phyloP scores from a whole-genome alignment of 2,113 vertebrate species.

The Tautogolabrus adspersus region DNA sequence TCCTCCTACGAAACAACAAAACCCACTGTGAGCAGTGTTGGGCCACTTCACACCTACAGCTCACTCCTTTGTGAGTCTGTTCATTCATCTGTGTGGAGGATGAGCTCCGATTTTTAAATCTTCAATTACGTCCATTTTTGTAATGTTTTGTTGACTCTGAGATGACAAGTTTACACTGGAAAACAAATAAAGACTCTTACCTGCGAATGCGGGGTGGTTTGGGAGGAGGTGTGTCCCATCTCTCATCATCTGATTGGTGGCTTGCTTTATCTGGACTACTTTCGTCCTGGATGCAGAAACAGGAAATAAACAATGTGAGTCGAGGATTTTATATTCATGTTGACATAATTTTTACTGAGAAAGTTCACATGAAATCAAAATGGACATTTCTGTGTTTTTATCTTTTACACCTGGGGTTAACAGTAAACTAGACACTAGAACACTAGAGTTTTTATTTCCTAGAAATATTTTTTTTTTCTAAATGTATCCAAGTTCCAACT shows the following conservation, averaged over 20 bases:
- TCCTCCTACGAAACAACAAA: constrained; percentile 25
- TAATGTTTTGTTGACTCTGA: too few relatives aligned
- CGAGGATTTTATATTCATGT: too few relatives aligned
- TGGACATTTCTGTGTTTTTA: too few relatives aligned
- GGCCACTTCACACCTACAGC: constrained; percentile 23
- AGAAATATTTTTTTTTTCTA: too few relatives aligned
- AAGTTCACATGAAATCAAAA: too few relatives aligned
- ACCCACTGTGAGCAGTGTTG: constrained; percentile 28
- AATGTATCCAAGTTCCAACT: too few relatives aligned
- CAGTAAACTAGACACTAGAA: too few relatives aligned
- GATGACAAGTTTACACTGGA: background rate
- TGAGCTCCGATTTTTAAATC: background rate
- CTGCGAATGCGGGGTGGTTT: constrained; percentile 96
- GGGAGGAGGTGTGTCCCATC: constrained; percentile 94
- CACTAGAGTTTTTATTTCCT: too few relatives aligned
- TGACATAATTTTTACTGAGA: too few relatives aligned
- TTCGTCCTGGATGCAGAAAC: constrained; percentile 85
- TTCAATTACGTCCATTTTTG: too few relatives aligned
- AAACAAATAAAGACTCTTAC: constrained; percentile 70
- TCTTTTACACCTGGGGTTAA: too few relatives aligned
- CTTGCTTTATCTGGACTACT: constrained; percentile 87
- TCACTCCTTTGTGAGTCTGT: constrained; percentile 26
- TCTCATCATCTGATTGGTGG: constrained; percentile 86
- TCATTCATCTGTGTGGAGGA: constrained; percentile 41
- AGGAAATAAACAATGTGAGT: background rate